Conservation (phyloP, 30 jellyfish, hydroid and myxozoan species). For the Pelagia noctiluca region DNA sequence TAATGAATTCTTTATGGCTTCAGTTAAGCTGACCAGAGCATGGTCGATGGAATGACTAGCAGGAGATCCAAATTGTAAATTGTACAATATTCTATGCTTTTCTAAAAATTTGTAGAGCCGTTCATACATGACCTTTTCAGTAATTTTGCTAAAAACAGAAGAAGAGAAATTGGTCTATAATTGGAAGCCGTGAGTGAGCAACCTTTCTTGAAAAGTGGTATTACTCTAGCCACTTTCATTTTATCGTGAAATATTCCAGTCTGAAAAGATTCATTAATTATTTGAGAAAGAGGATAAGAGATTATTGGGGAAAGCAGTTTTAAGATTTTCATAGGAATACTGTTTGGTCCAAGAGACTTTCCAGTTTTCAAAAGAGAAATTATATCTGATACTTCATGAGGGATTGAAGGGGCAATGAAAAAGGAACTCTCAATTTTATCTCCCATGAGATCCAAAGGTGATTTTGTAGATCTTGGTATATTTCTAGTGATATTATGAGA, state of each 20-base stretch:
- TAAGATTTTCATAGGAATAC: slow-evolving; percentile 26
- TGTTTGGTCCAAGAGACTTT: slow-evolving; percentile 39
- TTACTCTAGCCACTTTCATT: slow-evolving; percentile 53
- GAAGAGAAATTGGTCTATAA: slow-evolving; percentile 63
- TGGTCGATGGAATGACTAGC: slow-evolving; percentile 53
- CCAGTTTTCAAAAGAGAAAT: slow-evolving; percentile 5
- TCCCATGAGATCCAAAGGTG: too few species aligned
- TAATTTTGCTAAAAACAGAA: too few species aligned
- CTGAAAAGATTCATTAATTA: slow-evolving; percentile 39
- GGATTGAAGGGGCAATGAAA: too few species aligned
- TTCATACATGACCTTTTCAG: slow-evolving; percentile 58
- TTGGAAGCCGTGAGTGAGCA: slow-evolving; percentile 25
- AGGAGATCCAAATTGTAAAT: slow-evolving; percentile 62
- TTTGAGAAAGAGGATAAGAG: slow-evolving; percentile 25
- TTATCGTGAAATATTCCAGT: slow-evolving; percentile 40
- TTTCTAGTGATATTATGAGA: too few species aligned
- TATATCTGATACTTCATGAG: too few species aligned
- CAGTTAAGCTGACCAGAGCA: slow-evolving; percentile 62
- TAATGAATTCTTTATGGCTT: slow-evolving; percentile 36
- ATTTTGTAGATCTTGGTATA: too few species aligned
- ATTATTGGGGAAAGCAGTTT: slow-evolving; percentile 6
- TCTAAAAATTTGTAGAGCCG: slow-evolving; percentile 44
- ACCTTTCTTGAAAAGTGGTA: slow-evolving; percentile 55
- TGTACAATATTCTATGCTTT: slow-evolving; percentile 26
- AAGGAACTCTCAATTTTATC: too few species aligned